A percentile compares a stretch with the other conserved stretches of the same genome.
phyloP scores from a whole-genome alignment of 2,113 vertebrate genomes.

The Microtus pennsylvanicus region DNA sequence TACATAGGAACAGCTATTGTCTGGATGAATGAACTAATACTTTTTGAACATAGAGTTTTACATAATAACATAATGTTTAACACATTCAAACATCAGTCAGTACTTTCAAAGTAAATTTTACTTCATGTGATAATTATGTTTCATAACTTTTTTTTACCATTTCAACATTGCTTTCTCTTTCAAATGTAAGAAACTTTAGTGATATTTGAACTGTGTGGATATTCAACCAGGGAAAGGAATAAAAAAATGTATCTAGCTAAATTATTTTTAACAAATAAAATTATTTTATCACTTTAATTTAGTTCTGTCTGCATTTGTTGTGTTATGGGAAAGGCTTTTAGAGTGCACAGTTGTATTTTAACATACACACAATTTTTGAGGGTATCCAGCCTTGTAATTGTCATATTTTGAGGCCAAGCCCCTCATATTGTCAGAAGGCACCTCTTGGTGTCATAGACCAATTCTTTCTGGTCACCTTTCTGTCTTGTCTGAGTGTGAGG shows the following conservation, averaged over 20 bases:
- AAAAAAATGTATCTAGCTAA: background rate
- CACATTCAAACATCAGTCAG: constrained; percentile 37
- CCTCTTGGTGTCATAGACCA: background rate
- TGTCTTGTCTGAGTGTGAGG: background rate
- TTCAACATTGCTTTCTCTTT: background rate
- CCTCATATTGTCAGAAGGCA: background rate
- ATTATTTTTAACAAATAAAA: constrained; percentile 18
- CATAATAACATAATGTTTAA: background rate
- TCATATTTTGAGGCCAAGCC: background rate
- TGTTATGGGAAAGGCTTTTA: background rate
- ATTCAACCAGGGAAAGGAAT: background rate
- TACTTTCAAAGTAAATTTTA: constrained; percentile 52
- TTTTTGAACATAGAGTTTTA: background rate
- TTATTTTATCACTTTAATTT: background rate
- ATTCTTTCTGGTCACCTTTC: background rate
- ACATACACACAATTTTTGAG: background rate
- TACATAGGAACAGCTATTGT: background rate
- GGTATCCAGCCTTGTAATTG: background rate
- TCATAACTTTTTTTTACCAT: background rate
- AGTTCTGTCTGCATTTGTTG: background rate
- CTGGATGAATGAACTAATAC: constrained; percentile 20
- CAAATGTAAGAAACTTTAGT: background rate
- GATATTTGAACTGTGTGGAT: background rate
- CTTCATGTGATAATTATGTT: constrained; percentile 33
- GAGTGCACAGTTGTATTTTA: background rate